Evolutionary conservation across 2,797 vertebrate species (phyloP).

Genomic region (Eupleurogrammus muticus): DNA sequence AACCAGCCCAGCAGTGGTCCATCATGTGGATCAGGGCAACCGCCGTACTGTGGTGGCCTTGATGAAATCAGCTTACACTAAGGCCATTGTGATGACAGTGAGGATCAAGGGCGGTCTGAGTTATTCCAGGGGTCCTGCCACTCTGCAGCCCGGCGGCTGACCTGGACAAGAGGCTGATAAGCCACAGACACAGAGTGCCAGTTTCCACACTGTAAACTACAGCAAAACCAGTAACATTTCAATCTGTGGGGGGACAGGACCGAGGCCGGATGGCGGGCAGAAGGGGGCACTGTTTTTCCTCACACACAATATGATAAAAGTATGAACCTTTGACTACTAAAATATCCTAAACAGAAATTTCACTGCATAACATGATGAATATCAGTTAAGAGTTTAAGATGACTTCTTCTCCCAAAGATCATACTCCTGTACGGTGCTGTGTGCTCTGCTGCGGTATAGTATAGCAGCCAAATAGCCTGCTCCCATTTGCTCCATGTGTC

Average conservation of each 20-base stretch:
- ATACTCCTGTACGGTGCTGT: no score
- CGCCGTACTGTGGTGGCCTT: conserved; percentile 52
- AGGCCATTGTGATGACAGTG: conserved; percentile 76
- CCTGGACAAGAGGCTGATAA: conserved; percentile 74
- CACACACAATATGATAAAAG: conserved; percentile 15
- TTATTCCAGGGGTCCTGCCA: conserved; percentile 74
- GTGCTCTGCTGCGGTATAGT: conserved; percentile 33
- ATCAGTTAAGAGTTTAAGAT: not conserved
- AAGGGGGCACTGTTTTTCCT: conserved; percentile 74
- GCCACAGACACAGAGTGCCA: conserved; percentile 59
- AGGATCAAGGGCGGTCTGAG: conserved; percentile 72
- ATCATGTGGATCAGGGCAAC: conserved; percentile 37
- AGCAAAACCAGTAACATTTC: conserved; percentile 61
- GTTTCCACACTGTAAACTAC: conserved; percentile 55
- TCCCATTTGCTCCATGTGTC: conserved; percentile 65
- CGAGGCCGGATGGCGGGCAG: conserved; percentile 46
- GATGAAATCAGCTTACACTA: conserved; percentile 77
- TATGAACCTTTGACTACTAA: not conserved
- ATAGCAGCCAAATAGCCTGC: conserved; percentile 44
- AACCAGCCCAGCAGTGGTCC: conserved; percentile 56
- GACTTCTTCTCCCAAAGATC: no score
- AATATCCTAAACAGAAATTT: not conserved
- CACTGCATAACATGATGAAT: not conserved
- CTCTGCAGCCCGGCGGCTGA: conserved; percentile 61
- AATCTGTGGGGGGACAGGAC: conserved; percentile 26